Evolutionary conservation across 2,797 vertebrate genomes (phyloP), one percentile per base, ranked within the genome.

Genomic region (Brachymystax lenok): DNA sequence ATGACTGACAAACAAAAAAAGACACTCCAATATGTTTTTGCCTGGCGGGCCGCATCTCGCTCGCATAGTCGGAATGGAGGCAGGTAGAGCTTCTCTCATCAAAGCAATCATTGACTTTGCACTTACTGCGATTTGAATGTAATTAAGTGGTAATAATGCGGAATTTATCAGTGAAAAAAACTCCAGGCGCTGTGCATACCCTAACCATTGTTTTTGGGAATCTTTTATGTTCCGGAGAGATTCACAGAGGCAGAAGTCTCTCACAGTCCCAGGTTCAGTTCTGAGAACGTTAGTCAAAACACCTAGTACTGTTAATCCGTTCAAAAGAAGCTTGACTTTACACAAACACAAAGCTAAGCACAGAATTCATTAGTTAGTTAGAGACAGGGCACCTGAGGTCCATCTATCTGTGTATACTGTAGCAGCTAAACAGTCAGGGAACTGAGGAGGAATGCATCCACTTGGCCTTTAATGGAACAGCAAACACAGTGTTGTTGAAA

Each of bases 111-210:
- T 79, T 85, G 80, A 77, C 83, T 80, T 81, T 79, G 79, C 78
- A 73, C 59, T 77, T 74, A 54, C 73, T 72, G 61, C 74, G 77
- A 79, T 81, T 85, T 80, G 69, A 75, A 82, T 82, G 69, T 82
- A 87, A 85, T 86, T 82, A 85, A 81, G 72, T 33, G 79, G 71
- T 80, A 78, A 84, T 84, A 84, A 83, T 79, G 70, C 79, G 75
- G 73, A 80, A 75, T 77, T 71, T 82, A 85, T 78, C 66, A 72
- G 51, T 77, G 4, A 56, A 52, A 73, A 71, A 63, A 69, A 74
- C 79, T 77, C 72, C 40, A 16, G 33, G 63, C 61, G 63, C 10
- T 46, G 50, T 14, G 79, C 75, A 21, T 51, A 69, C 75, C 70
- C 64, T 76, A 74, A 76, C 66, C 66, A 73, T 69, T 80, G 81